Percentiles rank a stretch among this genome's conserved stretches.
These are phyloP conservation scores for Pyralis farinalis DNA, from an alignment of 2,888 invertebrate genomes.

Conservation along the genomic window DNA sequence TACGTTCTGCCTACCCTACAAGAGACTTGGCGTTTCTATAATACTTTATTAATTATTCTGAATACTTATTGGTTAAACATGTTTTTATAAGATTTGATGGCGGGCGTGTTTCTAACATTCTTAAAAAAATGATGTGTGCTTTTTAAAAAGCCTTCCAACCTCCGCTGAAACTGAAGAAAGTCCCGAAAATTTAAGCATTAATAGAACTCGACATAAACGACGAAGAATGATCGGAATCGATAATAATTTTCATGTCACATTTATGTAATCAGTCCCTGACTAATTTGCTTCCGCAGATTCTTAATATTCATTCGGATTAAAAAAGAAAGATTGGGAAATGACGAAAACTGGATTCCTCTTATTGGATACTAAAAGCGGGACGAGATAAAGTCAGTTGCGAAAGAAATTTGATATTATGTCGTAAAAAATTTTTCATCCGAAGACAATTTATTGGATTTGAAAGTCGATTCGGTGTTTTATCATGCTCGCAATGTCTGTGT, in stretches of 20 bases:
- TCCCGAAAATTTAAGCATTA: slow-evolving; percentile 1
- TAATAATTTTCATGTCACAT: slow-evolving; percentile 5
- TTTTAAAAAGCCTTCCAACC: no score
- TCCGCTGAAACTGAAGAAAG: no score
- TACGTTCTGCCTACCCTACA: no score
- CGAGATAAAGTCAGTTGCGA: slow-evolving; percentile 16
- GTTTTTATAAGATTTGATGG: no score
- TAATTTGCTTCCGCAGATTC: slow-evolving; percentile 25
- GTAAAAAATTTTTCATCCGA: slow-evolving; percentile 1
- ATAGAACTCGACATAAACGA: slow-evolving; percentile 5
- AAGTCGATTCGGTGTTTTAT: slow-evolving; percentile 2
- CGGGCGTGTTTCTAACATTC: no score
- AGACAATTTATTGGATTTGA: slow-evolving; percentile 4
- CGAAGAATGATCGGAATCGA: slow-evolving; percentile 5
- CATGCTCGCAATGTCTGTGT: neutral
- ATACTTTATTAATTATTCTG: no score
- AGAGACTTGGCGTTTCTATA: no score
- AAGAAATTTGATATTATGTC: slow-evolving; percentile 13
- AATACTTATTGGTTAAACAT: no score
- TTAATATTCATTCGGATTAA: slow-evolving; percentile 20
- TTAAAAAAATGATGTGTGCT: no score
- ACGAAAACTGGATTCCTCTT: slow-evolving; percentile 29
- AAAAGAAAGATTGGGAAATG: slow-evolving; percentile 19
- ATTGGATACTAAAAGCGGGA: slow-evolving; percentile 27
- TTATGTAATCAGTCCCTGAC: slow-evolving; percentile 23